Percentiles rank a stretch among this genome's conserved stretches.
phyloP scores from a whole-genome alignment of 2,113 vertebrate genomes.

The Calyptomena viridis region DNA sequence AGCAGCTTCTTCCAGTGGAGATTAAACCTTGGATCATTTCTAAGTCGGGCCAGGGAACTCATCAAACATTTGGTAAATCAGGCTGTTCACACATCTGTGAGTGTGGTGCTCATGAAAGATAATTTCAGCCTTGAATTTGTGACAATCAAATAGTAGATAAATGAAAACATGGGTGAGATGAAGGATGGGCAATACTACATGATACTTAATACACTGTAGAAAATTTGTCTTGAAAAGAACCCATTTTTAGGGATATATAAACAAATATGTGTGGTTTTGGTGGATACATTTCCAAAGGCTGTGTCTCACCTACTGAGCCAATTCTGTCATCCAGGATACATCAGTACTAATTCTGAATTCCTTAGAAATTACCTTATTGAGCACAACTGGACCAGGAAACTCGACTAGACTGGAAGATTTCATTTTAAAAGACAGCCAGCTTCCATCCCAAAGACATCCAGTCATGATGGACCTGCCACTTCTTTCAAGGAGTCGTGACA shows the following conservation, averaged over 20 bases:
- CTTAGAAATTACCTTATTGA: background rate
- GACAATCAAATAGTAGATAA: background rate
- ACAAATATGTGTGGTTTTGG: background rate
- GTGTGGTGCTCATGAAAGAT: background rate
- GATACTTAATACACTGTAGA: background rate
- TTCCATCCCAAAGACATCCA: background rate
- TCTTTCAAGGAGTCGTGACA: background rate
- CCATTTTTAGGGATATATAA: background rate
- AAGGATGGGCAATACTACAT: background rate
- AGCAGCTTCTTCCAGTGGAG: background rate
- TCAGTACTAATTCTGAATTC: background rate
- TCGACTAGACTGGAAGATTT: background rate
- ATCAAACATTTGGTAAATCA: background rate
- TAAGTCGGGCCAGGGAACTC: background rate
- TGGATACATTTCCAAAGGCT: background rate
- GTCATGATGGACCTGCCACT: background rate
- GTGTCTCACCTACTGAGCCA: background rate
- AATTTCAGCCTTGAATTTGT: background rate
- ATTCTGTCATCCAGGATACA: constrained; percentile 5
- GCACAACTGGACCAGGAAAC: background rate
- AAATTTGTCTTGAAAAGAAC: background rate
- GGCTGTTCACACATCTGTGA: rapidly evolving
- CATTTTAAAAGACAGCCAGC: background rate
- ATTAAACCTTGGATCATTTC: background rate
- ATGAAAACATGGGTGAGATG: background rate